Conservation (phyloP, 2,797 vertebrate species). For the Microchirus variegatus region DNA sequence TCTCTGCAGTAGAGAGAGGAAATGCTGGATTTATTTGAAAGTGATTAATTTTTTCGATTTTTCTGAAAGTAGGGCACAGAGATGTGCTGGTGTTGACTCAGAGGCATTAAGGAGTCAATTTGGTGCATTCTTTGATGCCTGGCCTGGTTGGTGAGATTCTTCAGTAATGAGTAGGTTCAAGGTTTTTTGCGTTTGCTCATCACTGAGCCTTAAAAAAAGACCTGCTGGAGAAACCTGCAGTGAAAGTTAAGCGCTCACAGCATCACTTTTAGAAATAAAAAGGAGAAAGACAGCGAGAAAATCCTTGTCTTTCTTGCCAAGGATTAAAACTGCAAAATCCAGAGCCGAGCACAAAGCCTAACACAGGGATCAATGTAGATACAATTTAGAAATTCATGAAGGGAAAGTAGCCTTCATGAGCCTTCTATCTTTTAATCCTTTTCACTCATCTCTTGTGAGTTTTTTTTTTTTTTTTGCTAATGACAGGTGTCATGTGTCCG, state of each 20-base stretch:
- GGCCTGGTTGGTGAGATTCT: constrained; percentile 39
- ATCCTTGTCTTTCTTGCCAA: not conserved
- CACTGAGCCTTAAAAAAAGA: constrained; percentile 48
- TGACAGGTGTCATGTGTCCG: constrained; percentile 13
- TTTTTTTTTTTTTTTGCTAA: not conserved
- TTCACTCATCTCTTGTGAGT: not conserved
- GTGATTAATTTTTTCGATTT: constrained; percentile 41
- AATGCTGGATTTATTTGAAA: constrained; percentile 29
- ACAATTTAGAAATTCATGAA: not conserved
- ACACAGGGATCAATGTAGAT: constrained; percentile 21
- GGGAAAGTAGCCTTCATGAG: not conserved
- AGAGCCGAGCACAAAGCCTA: constrained; percentile 17
- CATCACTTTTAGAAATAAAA: constrained; percentile 40
- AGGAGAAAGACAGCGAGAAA: not conserved
- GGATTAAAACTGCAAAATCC: constrained; percentile 34
- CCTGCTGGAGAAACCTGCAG: constrained; percentile 16
- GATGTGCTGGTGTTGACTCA: constrained; percentile 44
- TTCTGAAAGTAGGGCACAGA: constrained; percentile 47
- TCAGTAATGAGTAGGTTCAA: constrained; percentile 68
- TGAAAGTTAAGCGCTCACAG: constrained; percentile 32
- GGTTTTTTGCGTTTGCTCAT: constrained; percentile 47
- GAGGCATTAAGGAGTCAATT: constrained; percentile 60
- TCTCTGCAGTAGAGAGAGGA: not conserved
- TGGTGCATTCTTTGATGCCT: constrained; percentile 59
- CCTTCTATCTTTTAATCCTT: constrained; percentile 3